Percentiles rank a stretch among this genome's conserved stretches.
Evolutionary conservation across 1,140 invertebrate species (phyloP).

Genomic region (Lerema accius): DNA sequence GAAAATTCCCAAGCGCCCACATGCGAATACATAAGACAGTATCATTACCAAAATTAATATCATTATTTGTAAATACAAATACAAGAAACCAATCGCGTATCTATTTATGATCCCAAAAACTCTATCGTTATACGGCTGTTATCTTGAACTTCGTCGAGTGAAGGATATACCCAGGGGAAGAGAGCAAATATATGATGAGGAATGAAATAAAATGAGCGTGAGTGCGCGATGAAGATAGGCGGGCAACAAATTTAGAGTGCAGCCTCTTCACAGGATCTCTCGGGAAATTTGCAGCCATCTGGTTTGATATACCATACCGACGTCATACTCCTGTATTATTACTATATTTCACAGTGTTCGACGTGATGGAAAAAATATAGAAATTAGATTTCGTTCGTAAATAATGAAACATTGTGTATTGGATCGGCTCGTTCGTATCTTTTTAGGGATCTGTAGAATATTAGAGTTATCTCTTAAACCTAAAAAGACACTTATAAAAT

Average conservation of each 20-base stretch:
- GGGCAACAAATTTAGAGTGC: constrained; percentile 29
- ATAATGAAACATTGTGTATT: constrained; percentile 3
- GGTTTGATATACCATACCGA: constrained; percentile 16
- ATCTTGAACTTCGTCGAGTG: not conserved
- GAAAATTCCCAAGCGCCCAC: too few species aligned
- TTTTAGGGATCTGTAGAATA: too few species aligned
- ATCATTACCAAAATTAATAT: too few species aligned
- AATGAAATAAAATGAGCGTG: constrained; percentile 19
- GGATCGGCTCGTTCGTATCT: too few species aligned
- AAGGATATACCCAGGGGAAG: constrained; percentile 1
- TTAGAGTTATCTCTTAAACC: too few species aligned
- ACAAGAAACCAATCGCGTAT: too few species aligned
- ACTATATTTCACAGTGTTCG: constrained; percentile 11
- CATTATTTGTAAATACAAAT: too few species aligned
- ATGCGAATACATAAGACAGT: too few species aligned
- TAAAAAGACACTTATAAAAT: too few species aligned
- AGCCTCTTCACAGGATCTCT: constrained; percentile 22
- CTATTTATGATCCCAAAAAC: too few species aligned
- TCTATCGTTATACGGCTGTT: not conserved
- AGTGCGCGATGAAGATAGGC: constrained; percentile 27
- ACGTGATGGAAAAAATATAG: constrained; percentile 13
- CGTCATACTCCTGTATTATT: constrained; percentile 27
- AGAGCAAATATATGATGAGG: constrained; percentile 1
- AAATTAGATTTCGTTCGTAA: not conserved
- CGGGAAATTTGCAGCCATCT: constrained; percentile 33